Evolutionary conservation across 2,888 invertebrate species (phyloP).

Genomic region (Cheilosia variabilis): DNA sequence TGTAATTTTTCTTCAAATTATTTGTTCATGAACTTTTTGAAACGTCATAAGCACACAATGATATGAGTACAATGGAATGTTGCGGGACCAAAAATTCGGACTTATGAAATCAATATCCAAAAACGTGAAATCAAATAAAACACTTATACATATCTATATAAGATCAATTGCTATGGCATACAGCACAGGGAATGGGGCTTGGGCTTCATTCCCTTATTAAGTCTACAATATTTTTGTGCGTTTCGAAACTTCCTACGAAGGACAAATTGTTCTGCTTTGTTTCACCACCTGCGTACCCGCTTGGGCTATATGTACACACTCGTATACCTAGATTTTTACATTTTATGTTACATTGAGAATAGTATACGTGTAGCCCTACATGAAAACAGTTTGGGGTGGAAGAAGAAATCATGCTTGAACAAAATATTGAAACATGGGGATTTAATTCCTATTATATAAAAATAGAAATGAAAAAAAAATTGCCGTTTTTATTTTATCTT

Average conservation of each 20-base stretch:
- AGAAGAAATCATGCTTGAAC: constrained; percentile 26
- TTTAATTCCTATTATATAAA: constrained; percentile 43
- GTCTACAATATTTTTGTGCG: constrained; percentile 23
- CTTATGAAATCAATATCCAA: constrained; percentile 38
- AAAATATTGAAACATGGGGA: constrained; percentile 50
- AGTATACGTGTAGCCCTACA: constrained; percentile 35
- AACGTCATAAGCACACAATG: no score
- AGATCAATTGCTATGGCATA: constrained; percentile 49
- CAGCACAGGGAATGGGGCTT: no score
- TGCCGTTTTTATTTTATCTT: constrained; percentile 22
- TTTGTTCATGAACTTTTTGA: no score
- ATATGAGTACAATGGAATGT: no score
- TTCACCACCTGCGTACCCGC: constrained; percentile 45
- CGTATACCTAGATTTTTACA: not conserved
- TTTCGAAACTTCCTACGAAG: not conserved
- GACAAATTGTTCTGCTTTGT: constrained; percentile 8
- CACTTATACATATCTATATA: constrained; percentile 35
- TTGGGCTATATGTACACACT: not conserved
- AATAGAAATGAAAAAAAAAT: constrained; percentile 28
- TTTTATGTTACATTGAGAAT: constrained; percentile 26
- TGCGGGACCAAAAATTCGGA: not conserved
- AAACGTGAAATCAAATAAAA: constrained; percentile 42
- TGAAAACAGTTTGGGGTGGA: constrained; percentile 36
- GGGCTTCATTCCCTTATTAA: constrained; percentile 31
- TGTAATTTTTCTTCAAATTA: no score